Percentiles rank a stretch among this genome's conserved stretches.
phyloP scores from a whole-genome alignment of 2,888 invertebrate species.

The Drosophila kanekoi region DNA sequence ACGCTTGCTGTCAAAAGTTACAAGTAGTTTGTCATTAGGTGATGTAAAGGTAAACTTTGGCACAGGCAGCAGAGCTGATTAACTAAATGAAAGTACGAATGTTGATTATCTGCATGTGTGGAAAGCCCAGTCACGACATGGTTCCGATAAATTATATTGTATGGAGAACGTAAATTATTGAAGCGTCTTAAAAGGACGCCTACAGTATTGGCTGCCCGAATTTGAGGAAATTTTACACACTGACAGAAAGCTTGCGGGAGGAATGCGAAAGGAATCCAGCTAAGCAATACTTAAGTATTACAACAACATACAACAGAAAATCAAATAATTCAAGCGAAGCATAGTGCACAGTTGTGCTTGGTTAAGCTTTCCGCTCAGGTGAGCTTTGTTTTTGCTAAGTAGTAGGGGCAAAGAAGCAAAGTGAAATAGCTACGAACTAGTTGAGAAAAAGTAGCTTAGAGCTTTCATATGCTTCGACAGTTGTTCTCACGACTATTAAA shows the following conservation, averaged over 20 bases:
- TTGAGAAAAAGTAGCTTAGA: no score
- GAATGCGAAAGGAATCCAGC: neutral
- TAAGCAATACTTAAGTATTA: no score
- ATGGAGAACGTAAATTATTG: neutral
- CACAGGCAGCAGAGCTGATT: constrained; percentile 7
- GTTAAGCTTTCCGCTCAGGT: neutral
- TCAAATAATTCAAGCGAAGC: neutral
- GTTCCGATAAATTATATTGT: constrained; percentile 11
- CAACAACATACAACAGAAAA: neutral
- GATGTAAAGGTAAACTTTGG: constrained; percentile 14
- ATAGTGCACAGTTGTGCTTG: neutral
- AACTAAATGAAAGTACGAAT: constrained; percentile 13
- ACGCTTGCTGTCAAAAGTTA: constrained; percentile 48
- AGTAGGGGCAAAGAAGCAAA: neutral
- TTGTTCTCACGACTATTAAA: no score
- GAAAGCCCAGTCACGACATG: constrained; percentile 7
- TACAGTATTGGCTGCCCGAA: neutral
- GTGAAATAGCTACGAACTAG: no score
- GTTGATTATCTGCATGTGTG: constrained; percentile 20
- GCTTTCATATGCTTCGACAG: no score
- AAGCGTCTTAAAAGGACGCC: no score
- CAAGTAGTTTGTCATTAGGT: constrained; percentile 53
- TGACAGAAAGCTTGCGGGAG: no score
- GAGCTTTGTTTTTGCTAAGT: neutral
- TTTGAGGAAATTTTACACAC: neutral